These are phyloP conservation scores for Drosophila mayaguana DNA, from an alignment of 2,888 invertebrate species.

Conservation along the genomic window DNA sequence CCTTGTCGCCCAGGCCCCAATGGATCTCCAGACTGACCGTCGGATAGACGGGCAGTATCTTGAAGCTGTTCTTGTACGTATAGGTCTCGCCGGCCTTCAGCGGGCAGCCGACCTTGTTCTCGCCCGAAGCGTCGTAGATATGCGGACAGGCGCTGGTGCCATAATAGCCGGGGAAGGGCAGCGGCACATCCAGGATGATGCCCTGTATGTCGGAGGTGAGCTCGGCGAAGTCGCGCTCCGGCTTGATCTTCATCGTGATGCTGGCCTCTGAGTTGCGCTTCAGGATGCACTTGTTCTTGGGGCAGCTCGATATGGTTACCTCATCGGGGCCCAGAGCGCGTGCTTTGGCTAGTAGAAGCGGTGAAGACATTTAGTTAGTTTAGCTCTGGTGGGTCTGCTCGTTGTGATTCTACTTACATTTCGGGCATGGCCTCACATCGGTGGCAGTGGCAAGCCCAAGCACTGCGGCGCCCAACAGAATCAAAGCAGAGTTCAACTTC, in stretches of 20 bases:
- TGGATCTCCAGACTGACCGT: conserved; percentile 87
- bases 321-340: conserved; percentile 84
- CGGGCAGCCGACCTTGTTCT: conserved; percentile 88
- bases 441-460: conserved; percentile 61
- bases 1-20: conserved; percentile 87
- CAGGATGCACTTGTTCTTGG: conserved; percentile 88
- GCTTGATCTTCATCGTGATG: conserved; percentile 87
- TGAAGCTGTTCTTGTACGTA: conserved; percentile 88
- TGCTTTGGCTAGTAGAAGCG: conserved; percentile 84
- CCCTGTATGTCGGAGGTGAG: conserved; percentile 88
- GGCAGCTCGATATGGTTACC: conserved; percentile 88
- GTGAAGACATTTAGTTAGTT: too few species aligned
- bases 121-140: conserved; percentile 87
- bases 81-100: conserved; percentile 89
- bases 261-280: conserved; percentile 87
- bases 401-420: conserved; percentile 63
- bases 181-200: conserved; percentile 87
- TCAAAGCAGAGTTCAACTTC: conserved; percentile 49
- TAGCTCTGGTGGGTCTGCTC: too few species aligned
- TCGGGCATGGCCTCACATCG: conserved; percentile 74
- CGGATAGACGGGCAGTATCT: conserved; percentile 86
- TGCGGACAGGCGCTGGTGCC: conserved; percentile 89
- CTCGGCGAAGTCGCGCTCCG: conserved; percentile 86
- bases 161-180: conserved; percentile 93
- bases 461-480: conserved; percentile 52